Evolutionary conservation across 2,113 vertebrate species (phyloP), one percentile per base, ranked within the genome.

Genomic region (Eleginops maclovinus): DNA sequence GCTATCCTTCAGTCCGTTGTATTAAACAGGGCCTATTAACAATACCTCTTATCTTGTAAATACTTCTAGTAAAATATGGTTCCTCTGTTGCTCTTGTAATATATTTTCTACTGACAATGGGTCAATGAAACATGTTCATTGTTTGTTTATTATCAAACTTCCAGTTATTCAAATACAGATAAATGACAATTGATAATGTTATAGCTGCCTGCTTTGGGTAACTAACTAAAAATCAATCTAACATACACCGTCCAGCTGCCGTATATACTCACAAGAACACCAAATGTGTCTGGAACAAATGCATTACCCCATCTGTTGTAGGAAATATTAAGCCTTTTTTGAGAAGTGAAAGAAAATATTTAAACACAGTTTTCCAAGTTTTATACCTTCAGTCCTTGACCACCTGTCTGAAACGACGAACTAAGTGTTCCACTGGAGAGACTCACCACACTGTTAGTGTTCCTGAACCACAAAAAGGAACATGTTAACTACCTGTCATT

Each of bases 1-100:
- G 67, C n/a, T 22, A n/a, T 53, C 66, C 60, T 69, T 64, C 66
- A 69, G 69, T 63, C 66, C 28, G 43, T 51, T 68, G 77, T 78
- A 82, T 82, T 56, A 62, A 62, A 54, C n/a, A 50, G 60, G 51
- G 11, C 55, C 40, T 41, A 21, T 72, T 75, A 76, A 63, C 56
- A 40, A 49, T 1, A 41, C n/a, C 47, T 71, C 16, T 40, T 24
- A 22, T 49, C 43, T 24, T 31, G 21, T 44, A 12, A 70, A 56
- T 44, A 10, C 22, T 36, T 44, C 53, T 41, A 21, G 26, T 56
- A 47, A n/a, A 9, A 71, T n/a, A 15, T 24, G 31, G 63, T 17
- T 65, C 6, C 8, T 12, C 15, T 55, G n/a, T 36, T 50, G 16
- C 49, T 59, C 31, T 40, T 40, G 4, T 22, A 41, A 50, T 4